Evolutionary conservation across 2,113 vertebrate genomes (phyloP).

Genomic region (Phyllostomus hastatus): DNA sequence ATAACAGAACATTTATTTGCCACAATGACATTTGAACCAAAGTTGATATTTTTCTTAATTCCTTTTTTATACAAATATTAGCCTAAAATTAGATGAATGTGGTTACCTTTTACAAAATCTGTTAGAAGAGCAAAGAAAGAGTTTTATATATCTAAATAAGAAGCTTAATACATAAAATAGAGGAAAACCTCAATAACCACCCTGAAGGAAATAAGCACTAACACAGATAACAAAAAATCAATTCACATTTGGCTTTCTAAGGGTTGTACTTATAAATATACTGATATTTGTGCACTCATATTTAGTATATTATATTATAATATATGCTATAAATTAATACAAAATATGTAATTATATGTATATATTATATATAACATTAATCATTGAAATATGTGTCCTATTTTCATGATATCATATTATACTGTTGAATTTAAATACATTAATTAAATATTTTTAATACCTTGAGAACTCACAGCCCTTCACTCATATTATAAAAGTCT

Average conservation of each 20-base stretch:
- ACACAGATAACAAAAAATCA: background rate
- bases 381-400: background rate
- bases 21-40: background rate
- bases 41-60: background rate
- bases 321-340: background rate
- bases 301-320: background rate
- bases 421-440: background rate
- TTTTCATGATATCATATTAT: background rate
- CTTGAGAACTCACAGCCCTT: background rate
- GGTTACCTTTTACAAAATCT: background rate
- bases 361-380: background rate
- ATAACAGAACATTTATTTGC: background rate
- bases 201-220: background rate
- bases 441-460: background rate
- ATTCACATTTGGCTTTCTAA: background rate
- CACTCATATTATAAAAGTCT: background rate
- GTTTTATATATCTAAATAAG: background rate
- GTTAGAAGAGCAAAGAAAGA: background rate
- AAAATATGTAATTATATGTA: background rate
- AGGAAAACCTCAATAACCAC: background rate
- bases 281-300: background rate
- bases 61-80: background rate
- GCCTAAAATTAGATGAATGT: background rate
- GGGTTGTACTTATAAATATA: background rate
- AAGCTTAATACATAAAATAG: background rate